phyloP scores from a whole-genome alignment of 2,113 vertebrate genomes.

The Sus scrofa region DNA sequence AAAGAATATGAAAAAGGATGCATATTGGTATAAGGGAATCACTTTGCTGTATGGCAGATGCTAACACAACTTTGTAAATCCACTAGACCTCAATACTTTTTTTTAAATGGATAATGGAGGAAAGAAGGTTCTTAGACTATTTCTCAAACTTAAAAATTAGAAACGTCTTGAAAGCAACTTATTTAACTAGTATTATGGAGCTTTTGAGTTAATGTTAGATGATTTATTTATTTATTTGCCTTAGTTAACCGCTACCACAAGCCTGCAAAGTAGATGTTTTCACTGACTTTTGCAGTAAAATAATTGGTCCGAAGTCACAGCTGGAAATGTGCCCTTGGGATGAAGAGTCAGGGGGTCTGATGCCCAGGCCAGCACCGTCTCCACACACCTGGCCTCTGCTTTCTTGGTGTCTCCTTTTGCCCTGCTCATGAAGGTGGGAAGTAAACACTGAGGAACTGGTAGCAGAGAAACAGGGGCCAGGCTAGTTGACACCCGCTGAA shows the following conservation, averaged over 20 bases:
- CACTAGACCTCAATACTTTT: too few relatives aligned
- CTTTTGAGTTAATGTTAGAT: not conserved
- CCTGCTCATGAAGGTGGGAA: not conserved
- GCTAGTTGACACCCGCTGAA: too few relatives aligned
- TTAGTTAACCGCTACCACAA: not conserved
- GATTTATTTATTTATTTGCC: not conserved
- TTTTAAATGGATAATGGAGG: too few relatives aligned
- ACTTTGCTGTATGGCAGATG: too few relatives aligned
- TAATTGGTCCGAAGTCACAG: not conserved
- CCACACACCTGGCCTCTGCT: not conserved
- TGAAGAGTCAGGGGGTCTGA: not conserved
- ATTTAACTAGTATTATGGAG: not conserved
- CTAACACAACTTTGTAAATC: too few relatives aligned
- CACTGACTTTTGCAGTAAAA: not conserved
- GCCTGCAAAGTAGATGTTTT: not conserved
- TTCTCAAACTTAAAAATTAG: slow-evolving; percentile 6
- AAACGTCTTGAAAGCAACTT: not conserved
- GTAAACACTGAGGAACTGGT: not conserved
- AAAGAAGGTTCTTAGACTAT: not conserved
- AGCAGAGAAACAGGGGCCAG: not conserved
- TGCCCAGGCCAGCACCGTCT: accelerated
- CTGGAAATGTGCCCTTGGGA: not conserved
- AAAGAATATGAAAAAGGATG: too few relatives aligned
- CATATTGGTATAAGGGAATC: too few relatives aligned
- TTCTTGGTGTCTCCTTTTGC: not conserved